phyloP scores from a whole-genome alignment of 2,888 invertebrate species.

The Entomobrya proxima region DNA sequence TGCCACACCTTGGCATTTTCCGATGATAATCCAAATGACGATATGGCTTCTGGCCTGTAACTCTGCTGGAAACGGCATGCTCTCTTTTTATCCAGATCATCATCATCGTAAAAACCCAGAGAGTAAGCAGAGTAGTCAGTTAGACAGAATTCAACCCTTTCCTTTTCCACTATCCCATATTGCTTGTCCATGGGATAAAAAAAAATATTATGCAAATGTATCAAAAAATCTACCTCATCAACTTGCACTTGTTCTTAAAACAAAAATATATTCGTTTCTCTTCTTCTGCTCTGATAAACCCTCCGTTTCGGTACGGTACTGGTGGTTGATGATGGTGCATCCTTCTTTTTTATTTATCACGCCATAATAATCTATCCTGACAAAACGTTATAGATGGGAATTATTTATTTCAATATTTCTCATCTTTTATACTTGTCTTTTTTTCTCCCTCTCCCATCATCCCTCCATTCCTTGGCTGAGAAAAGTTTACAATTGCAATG shows the following conservation, averaged over 20 bases:
- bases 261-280: not conserved
- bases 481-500: no score
- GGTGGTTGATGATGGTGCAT: not conserved
- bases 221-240: not conserved
- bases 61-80: slow-evolving; percentile 72
- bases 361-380: slow-evolving; percentile 33
- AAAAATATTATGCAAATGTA: slow-evolving; percentile 16
- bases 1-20: slow-evolving; percentile 73
- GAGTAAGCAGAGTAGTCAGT: not conserved
- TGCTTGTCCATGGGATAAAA: not conserved
- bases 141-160: not conserved
- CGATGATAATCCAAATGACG: slow-evolving; percentile 15
- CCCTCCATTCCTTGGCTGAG: not conserved
- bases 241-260: not conserved
- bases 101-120: not conserved
- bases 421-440: slow-evolving; percentile 34
- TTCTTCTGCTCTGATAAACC: slow-evolving; percentile 26
- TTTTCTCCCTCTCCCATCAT: not conserved
- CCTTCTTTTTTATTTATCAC: slow-evolving; percentile 7
- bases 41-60: not conserved
- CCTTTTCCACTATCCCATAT: no score
- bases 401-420: slow-evolving; percentile 49
- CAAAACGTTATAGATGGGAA: slow-evolving; percentile 53
- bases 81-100: slow-evolving; percentile 26
- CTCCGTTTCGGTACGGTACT: not conserved